Percentiles rank a stretch among this genome's conserved stretches.
These are phyloP conservation scores for Schizopygopsis pylzovi DNA, from an alignment of 2,797 vertebrate species.

Conservation along the genomic window DNA sequence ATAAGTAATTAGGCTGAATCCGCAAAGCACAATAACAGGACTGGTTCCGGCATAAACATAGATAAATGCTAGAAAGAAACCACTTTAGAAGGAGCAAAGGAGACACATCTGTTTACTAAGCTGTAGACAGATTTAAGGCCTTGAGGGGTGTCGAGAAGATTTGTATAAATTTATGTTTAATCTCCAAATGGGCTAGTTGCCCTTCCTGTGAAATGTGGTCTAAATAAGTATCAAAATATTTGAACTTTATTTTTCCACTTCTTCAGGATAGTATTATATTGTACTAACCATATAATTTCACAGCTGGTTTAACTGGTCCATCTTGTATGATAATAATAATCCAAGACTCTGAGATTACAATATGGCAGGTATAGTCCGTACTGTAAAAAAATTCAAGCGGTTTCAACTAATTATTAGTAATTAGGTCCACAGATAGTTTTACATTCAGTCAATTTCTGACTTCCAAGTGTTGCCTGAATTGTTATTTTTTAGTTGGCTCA, in stretches of 20 bases:
- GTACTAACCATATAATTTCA: background rate
- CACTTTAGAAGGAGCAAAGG: slow-evolving; percentile 6
- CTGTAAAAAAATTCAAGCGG: no score
- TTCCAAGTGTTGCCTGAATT: no score
- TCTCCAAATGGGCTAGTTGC: background rate
- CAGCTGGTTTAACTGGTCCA: background rate
- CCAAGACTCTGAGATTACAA: background rate
- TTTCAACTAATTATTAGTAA: no score
- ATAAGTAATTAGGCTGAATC: slow-evolving; percentile 10
- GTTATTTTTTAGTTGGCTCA: no score
- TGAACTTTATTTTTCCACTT: background rate
- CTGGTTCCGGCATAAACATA: background rate
- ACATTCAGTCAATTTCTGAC: no score
- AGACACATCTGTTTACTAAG: slow-evolving; percentile 24
- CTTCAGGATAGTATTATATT: background rate
- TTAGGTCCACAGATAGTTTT: no score
- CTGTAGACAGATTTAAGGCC: slow-evolving; percentile 30
- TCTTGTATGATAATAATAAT: background rate
- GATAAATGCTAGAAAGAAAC: slow-evolving; percentile 22
- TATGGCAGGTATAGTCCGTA: background rate
- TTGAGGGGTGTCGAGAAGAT: slow-evolving; percentile 22
- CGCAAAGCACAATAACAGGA: background rate
- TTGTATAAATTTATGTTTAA: background rate
- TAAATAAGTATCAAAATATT: background rate
- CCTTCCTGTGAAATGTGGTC: background rate